Base-by-base conservation (phyloP, 2,888 invertebrate species). In the Tenthredo notha region DNA sequence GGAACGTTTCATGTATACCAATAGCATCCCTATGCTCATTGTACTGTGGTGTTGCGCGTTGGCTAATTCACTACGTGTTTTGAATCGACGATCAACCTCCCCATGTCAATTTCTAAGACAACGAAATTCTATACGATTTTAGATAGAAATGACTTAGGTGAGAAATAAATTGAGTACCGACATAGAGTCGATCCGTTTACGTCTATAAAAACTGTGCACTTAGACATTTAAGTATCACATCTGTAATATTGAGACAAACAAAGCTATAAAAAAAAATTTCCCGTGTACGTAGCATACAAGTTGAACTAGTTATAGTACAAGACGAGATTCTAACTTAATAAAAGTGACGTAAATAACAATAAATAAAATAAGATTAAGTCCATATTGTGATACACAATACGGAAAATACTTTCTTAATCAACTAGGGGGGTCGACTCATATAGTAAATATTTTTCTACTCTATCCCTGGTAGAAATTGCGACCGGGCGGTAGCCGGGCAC, bases 51-150 rank as follows among this genome's bases (percentile, higher is more conserved):
- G 40, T 18, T 15, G 1, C 67, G 18, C 67, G 43, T 50, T 40
- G 29, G 18, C 67, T 70, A 83, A 67, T 83, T 83, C 67, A 50
- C 83, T 83, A 83, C 83, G 83, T 83, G 67, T 70, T 83, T 83
- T 67, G 83, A 83, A 67, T 83, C 67, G 29, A 5, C 9, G 83
- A 83, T 65, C 50, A 67, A 83, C 43, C 67, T 15, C 43, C 67
- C 12, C 15, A 7, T 83, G 43, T 83, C 83, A 67, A 70, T 83
- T 70, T 83, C 83, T 50, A 50, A 83, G 29, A 67, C 70, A 40
- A n/a, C 80, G 40, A 21, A 29, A 40, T 21, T 80, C 33, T 21
- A 37, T 21, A 58, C 40, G 21, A 18, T 18, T 29, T 40, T 1
- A 47, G 2, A 43, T 9, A 43, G 50, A 61, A 25, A 80, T 40